Base-by-base conservation (phyloP, 2,797 vertebrate species). In the Danio jaintianensis region DNA sequence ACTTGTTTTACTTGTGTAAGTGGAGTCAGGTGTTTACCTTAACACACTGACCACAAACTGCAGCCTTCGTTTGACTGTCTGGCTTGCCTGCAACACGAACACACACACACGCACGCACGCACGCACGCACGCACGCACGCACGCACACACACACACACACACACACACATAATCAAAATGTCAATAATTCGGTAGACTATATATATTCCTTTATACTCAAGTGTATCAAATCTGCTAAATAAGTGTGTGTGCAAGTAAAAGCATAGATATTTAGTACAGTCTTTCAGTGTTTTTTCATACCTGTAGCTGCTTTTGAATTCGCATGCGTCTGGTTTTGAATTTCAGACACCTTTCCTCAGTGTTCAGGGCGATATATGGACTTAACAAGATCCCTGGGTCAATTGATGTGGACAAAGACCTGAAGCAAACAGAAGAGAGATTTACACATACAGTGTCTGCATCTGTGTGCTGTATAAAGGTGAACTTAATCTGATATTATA, bases 331-430 rank as follows among this genome's bases (percentile, higher is more conserved):
- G 79, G 76, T 82, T 85, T 15, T 75, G 74, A 86, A 90, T 82
- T 79, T 89, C 38, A 0, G 63, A 18, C 84, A 81, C 80, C 90
- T 89, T 61, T 91, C 88, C 78, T 90, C 89, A 75, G 88, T 85
- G 80, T 85, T 86, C 0, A 91, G 83, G 79, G 90, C 88, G 77
- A 89, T 85, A 78, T 86, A 92, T 13, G 90, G 92, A 50, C 83
- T 90, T 40, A 86, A 16, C 22, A 66, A 82, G 82, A 92, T 77
- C 83, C 92, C 91, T 16, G 92, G 90, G 78, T 91, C 90, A 82
- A 91, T 87, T 18, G 86, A 84, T 64, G 87, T 87, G 82, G 88
- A 91, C 85, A 90, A 82, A 84, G 64, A 89, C 90, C 89, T 91
- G 87, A 7, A 80, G 16, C 22, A 66, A 48, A 66, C 48, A 72